These are phyloP conservation scores for Enteromius anoplus DNA, from an alignment of 2,797 vertebrate genomes.

Conservation along the genomic window DNA sequence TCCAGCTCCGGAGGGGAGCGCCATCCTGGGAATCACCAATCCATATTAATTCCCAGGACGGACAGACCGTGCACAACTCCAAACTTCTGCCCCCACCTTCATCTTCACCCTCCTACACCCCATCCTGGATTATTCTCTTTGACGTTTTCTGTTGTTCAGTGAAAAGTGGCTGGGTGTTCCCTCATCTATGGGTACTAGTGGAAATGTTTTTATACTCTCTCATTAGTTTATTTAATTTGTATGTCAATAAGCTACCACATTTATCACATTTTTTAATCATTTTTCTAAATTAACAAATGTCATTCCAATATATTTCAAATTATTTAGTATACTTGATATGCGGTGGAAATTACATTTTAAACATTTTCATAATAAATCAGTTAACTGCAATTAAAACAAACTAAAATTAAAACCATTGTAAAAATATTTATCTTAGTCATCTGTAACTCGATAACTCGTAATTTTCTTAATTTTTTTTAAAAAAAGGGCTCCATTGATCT, in stretches of 20 bases:
- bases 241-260: neutral
- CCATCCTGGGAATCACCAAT: constrained; percentile 48
- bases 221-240: neutral
- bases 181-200: neutral
- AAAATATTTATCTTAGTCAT: too few relatives aligned
- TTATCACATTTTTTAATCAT: neutral
- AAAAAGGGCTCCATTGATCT: neutral
- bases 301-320: neutral
- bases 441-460: too few relatives aligned
- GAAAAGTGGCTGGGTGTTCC: neutral
- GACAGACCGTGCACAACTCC: constrained; percentile 25
- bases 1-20: constrained; percentile 12
- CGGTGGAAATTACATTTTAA: neutral
- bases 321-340: neutral
- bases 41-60: constrained; percentile 50
- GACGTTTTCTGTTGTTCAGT: constrained; percentile 9
- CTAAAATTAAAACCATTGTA: neutral
- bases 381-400: too few relatives aligned
- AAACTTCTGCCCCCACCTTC: neutral
- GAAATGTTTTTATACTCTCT: neutral
- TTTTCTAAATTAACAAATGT: neutral
- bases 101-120: neutral
- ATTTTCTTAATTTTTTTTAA: neutral
- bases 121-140: neutral
- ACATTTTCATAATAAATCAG: too few relatives aligned